These are phyloP conservation scores for Hydrozoanthus tunicans DNA, from an alignment of 64 coral and sea anemone genomes.

Conservation along the genomic window DNA sequence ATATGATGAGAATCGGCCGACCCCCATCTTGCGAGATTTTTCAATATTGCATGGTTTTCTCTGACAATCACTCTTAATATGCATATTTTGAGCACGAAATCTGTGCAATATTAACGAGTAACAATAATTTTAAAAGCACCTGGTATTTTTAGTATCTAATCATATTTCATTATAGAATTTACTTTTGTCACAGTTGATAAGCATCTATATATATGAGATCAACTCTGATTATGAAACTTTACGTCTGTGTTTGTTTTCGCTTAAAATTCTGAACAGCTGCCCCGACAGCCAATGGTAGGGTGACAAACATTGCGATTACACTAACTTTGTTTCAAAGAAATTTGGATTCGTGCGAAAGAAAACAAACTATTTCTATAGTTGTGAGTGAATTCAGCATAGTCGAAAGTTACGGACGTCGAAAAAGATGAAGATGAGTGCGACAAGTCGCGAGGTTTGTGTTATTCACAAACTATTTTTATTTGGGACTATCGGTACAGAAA, in stretches of 20 bases:
- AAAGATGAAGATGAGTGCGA: conserved; percentile 1
- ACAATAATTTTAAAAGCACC: too few relatives aligned
- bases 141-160: too few relatives aligned
- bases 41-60: too few relatives aligned
- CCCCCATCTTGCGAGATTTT: too few relatives aligned
- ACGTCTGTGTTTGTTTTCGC: not conserved
- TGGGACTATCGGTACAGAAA: too few relatives aligned
- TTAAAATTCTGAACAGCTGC: conserved; percentile 10
- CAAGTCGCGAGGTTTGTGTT: not conserved
- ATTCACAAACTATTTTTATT: not conserved
- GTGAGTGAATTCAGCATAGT: not conserved
- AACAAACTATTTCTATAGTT: not conserved
- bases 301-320: not conserved
- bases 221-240: too few relatives aligned
- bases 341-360: not conserved
- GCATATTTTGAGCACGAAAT: too few relatives aligned
- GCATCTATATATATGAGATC: not conserved
- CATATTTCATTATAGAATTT: not conserved
- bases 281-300: not conserved
- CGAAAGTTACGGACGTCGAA: not conserved
- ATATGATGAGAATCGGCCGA: too few relatives aligned
- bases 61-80: too few relatives aligned
- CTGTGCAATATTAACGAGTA: too few relatives aligned
- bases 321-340: not conserved
- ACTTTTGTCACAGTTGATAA: not conserved